Evolutionary conservation across 2,888 invertebrate species (phyloP).

Genomic region (Lepidochrysops patricia): DNA sequence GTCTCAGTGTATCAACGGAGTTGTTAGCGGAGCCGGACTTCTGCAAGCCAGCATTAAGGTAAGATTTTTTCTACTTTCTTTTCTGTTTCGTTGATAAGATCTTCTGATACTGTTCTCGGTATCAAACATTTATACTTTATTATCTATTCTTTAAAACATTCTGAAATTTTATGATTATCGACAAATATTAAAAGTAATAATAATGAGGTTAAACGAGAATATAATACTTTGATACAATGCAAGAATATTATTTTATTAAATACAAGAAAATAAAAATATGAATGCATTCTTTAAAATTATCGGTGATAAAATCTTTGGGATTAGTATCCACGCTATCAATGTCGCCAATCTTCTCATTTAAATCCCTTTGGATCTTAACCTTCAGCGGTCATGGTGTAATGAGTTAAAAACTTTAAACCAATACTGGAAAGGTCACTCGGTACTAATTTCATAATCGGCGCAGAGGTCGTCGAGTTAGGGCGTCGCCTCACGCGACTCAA

Average conservation of each 20-base stretch:
- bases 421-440: constrained; percentile 7
- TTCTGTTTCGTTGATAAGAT: no score
- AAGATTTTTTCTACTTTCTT: no score
- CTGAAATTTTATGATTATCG: no score
- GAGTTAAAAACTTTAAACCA: constrained; percentile 12
- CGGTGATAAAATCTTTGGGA: background rate
- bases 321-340: background rate
- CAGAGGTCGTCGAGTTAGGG: constrained; percentile 6
- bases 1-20: constrained; percentile 76
- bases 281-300: constrained; percentile 14
- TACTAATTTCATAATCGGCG: constrained; percentile 10
- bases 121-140: no score
- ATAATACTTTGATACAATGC: no score
- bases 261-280: no score
- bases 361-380: background rate
- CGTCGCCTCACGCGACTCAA: background rate
- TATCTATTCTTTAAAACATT: no score
- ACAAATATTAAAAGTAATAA: no score
- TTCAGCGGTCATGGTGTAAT: constrained; percentile 6
- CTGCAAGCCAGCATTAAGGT: constrained; percentile 71
- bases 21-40: constrained; percentile 65
- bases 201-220: no score
- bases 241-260: no score
- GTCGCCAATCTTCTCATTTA: background rate
- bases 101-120: no score